Evolutionary conservation across 2,888 invertebrate genomes (phyloP), one percentile per base, ranked within the genome.

Genomic region (Acanthosoma haemorrhoidale): DNA sequence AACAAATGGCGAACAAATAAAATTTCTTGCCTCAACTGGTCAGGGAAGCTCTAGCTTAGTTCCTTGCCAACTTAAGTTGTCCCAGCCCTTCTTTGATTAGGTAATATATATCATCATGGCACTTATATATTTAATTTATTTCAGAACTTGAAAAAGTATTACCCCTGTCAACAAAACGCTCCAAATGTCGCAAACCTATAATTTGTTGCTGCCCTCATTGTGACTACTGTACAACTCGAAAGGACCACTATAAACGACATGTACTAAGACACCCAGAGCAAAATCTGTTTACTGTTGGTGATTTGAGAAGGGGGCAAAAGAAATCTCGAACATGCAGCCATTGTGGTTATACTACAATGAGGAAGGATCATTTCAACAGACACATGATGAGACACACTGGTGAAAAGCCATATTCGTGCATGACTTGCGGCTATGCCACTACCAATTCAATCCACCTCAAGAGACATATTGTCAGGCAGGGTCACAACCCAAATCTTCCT

Each of bases 361-460:
- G 64, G 9, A 29, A 25, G 36, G 64, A 64, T 13, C 64, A 64
- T 31, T 64, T 64, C 15, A 41, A 64, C 6, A 13, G 64, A 13
- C 64, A 64, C 31, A 41, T 64, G 41, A 41, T 64, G 64, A 38
- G 64, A 15, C 64, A 64, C 31, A 64, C 64, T 1, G 64, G 64
- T n/a, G 64, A 64, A 11, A 64, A 39, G 13, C 64, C 64, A 4
- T 64, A 64, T 31, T 29, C 64, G 1, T 64, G 64, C 16, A 8
- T 36, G 34, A 61, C 64, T 8, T 64, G 64, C 15, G 39, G 39
- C 15, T 64, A 64, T 36, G 21, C 64, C 5, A 64, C 64, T 9
- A 64, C 64, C 1, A 39, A 64, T 36, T 21, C 39, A 9, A 41
- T 64, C 2, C 41, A 64, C 15, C 64, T 64, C 13, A 64, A 64